These are phyloP conservation scores for Pangasius mekongensis DNA, from an alignment of 2,797 vertebrate genomes.

Conservation along the genomic window DNA sequence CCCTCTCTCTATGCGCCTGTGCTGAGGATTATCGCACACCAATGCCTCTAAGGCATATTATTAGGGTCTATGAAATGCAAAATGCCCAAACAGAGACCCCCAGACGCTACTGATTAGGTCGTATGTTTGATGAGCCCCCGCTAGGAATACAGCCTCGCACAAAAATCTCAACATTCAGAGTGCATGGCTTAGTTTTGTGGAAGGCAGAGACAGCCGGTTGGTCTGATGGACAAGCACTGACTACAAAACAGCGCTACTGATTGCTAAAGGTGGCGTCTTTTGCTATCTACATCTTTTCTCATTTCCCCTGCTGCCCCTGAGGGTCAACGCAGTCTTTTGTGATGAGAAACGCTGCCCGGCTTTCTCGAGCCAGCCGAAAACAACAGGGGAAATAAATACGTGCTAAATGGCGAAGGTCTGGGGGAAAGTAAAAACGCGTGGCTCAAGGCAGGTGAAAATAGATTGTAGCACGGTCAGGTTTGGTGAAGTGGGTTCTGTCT, in stretches of 20 bases:
- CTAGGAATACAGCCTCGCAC: constrained; percentile 7
- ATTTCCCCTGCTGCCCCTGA: constrained; percentile 67
- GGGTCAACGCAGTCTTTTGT: constrained; percentile 73
- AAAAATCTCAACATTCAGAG: constrained; percentile 56
- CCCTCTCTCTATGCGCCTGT: constrained; percentile 24
- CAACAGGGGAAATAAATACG: constrained; percentile 68
- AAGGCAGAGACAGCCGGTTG: constrained; percentile 56
- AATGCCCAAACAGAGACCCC: constrained; percentile 37
- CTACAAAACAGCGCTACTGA: constrained; percentile 71
- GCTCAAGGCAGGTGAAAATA: constrained; percentile 65
- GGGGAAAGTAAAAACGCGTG: constrained; percentile 57
- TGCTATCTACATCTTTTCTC: constrained; percentile 75
- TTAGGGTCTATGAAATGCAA: constrained; percentile 55
- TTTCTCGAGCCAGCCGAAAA: constrained; percentile 67
- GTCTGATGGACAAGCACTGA: constrained; percentile 54
- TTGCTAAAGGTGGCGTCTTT: constrained; percentile 65
- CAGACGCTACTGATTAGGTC: constrained; percentile 40
- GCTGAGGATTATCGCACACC: constrained; percentile 59
- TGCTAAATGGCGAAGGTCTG: constrained; percentile 59
- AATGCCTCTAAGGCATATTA: constrained; percentile 59
- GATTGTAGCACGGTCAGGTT: constrained; percentile 64
- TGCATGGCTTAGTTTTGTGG: constrained; percentile 55
- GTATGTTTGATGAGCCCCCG: constrained; percentile 11
- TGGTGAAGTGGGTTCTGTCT: constrained; percentile 25
- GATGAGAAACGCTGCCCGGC: constrained; percentile 68